Percentiles rank a stretch among this genome's conserved stretches.
Evolutionary conservation across 2,797 vertebrate genomes (phyloP).

Genomic region (Protonibea diacanthus): DNA sequence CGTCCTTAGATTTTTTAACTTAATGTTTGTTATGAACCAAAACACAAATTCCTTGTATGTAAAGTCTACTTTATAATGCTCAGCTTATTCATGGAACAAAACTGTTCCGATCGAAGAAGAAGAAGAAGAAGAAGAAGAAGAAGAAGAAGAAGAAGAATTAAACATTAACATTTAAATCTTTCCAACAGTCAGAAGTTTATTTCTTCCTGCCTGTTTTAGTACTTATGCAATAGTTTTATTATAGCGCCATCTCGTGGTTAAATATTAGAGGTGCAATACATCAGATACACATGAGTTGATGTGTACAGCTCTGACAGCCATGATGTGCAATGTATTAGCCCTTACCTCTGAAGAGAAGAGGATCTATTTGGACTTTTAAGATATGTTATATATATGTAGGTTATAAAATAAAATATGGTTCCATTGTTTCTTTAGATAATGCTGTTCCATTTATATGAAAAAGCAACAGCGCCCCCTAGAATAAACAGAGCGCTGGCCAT

Average conservation of each 20-base stretch:
- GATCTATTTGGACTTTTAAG: background rate
- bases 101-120: no score
- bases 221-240: background rate
- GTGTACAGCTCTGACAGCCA: background rate
- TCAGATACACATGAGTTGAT: background rate
- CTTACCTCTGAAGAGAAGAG: background rate
- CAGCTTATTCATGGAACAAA: no score
- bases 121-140: no score
- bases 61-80: no score
- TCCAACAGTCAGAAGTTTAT: background rate
- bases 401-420: no score
- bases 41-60: no score
- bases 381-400: no score
- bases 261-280: background rate
- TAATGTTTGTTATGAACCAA: no score
- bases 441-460: background rate
- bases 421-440: background rate
- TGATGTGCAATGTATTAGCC: background rate
- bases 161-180: no score
- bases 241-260: constrained; percentile 51
- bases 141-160: no score
- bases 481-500: constrained; percentile 64
- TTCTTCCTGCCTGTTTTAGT: background rate
- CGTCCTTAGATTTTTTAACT: no score
- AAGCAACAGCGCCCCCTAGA: constrained; percentile 32